These are phyloP conservation scores for Acrocephalus arundinaceus DNA, from an alignment of 2,113 vertebrate genomes.

Conservation along the genomic window DNA sequence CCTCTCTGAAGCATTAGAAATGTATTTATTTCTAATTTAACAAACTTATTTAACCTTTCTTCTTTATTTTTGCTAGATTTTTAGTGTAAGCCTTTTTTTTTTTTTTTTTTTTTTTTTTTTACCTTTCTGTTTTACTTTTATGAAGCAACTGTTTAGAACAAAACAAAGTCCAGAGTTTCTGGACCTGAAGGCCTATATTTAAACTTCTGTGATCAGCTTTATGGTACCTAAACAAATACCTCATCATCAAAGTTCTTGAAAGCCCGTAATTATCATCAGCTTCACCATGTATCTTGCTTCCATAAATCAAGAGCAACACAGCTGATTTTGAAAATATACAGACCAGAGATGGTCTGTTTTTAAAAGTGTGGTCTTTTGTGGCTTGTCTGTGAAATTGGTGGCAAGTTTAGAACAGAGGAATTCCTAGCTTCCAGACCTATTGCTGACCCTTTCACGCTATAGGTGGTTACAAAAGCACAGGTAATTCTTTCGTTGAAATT, in stretches of 20 bases:
- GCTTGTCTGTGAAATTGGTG: neutral
- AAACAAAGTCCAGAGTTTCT: constrained; percentile 1
- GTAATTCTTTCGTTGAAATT: neutral
- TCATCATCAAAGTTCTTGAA: constrained; percentile 28
- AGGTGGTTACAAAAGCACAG: neutral
- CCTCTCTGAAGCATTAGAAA: neutral
- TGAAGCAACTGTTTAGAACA: neutral
- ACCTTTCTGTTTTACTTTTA: neutral
- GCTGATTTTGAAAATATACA: constrained; percentile 26
- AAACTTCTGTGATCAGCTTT: constrained; percentile 36
- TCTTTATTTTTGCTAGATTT: neutral
- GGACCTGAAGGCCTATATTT: neutral
- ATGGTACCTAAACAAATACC: constrained; percentile 24
- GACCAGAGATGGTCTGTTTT: neutral
- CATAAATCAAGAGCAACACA: constrained; percentile 18
- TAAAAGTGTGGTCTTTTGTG: neutral
- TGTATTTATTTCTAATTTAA: neutral
- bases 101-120: neutral
- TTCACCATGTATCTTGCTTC: neutral
- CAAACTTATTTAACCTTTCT: neutral
- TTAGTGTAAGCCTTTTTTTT: rapidly evolving
- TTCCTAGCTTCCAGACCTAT: neutral
- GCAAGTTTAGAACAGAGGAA: neutral
- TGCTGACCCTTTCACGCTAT: neutral
- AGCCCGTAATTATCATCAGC: constrained; percentile 45